These are phyloP conservation scores for Macrobrachium nipponense DNA, from an alignment of 1,140 invertebrate genomes.

Conservation along the genomic window DNA sequence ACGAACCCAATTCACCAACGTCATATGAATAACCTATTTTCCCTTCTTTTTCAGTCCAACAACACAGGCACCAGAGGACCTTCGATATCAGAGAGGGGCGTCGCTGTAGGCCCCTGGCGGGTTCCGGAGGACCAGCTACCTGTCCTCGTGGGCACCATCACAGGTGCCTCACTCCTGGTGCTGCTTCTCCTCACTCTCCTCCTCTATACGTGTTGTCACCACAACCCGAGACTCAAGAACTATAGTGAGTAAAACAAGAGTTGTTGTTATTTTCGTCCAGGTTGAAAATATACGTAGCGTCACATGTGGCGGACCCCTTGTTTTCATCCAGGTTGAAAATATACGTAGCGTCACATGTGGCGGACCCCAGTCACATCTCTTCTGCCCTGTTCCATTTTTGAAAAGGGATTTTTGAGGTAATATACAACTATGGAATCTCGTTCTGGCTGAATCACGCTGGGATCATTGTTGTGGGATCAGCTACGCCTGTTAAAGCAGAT, in stretches of 20 bases:
- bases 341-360: too few relatives aligned
- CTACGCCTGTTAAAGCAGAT: too few relatives aligned
- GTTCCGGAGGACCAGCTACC: slow-evolving; percentile 51
- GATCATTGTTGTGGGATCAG: too few relatives aligned
- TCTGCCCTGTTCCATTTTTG: background rate
- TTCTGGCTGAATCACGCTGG: too few relatives aligned
- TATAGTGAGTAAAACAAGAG: slow-evolving; percentile 23
- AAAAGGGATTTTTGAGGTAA: background rate
- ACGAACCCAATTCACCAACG: too few relatives aligned
- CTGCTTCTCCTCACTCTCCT: slow-evolving; percentile 49
- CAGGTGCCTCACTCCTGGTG: slow-evolving; percentile 40
- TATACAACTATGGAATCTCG: background rate
- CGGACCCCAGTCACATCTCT: too few relatives aligned
- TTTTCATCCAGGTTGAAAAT: too few relatives aligned
- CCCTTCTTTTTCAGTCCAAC: slow-evolving; percentile 25
- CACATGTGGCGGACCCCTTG: too few relatives aligned
- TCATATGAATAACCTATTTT: background rate
- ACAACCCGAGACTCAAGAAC: slow-evolving; percentile 49
- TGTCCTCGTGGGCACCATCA: slow-evolving; percentile 43
- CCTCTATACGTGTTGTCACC: slow-evolving; percentile 46
- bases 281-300: too few relatives aligned
- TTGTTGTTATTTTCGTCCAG: too few relatives aligned
- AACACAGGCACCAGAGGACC: slow-evolving; percentile 1
- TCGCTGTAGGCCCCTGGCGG: slow-evolving; percentile 40
- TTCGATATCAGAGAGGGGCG: slow-evolving; percentile 19